Percentiles rank a stretch among this genome's conserved stretches.
These are phyloP conservation scores for Mormyrus iriodes DNA, from an alignment of 2,113 vertebrate species.

Conservation along the genomic window DNA sequence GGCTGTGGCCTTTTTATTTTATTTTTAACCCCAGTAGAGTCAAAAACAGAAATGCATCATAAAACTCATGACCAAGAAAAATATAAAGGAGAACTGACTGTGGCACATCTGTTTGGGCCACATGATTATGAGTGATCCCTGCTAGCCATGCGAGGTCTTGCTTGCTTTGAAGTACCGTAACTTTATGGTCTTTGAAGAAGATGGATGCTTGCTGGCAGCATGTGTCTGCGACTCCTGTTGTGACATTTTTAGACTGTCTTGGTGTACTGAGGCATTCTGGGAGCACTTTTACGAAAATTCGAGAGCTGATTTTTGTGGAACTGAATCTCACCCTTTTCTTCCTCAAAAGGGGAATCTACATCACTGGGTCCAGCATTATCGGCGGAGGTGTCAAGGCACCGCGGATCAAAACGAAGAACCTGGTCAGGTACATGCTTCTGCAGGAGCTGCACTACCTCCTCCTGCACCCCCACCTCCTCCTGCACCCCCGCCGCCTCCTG, in stretches of 20 bases:
- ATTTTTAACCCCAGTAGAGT: neutral
- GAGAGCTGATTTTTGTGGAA: neutral
- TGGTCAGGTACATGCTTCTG: conserved; percentile 77
- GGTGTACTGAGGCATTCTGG: too few species aligned
- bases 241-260: too few species aligned
- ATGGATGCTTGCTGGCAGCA: neutral
- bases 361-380: conserved; percentile 93
- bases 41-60: neutral
- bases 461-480: neutral
- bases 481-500: neutral
- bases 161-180: neutral
- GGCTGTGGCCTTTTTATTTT: neutral
- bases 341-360: conserved; percentile 85
- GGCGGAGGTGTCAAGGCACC: conserved; percentile 96
- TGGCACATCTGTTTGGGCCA: neutral
- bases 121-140: neutral
- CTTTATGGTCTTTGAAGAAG: neutral
- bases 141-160: neutral
- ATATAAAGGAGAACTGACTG: neutral
- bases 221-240: too few species aligned
- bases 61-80: neutral
- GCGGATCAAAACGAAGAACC: conserved; percentile 95
- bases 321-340: neutral
- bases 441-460: neutral
- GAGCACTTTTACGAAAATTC: too few species aligned